Evolutionary conservation across 1,140 invertebrate genomes (phyloP), one percentile per base, ranked within the genome.

Genomic region (Pemphigus obesinymphae): DNA sequence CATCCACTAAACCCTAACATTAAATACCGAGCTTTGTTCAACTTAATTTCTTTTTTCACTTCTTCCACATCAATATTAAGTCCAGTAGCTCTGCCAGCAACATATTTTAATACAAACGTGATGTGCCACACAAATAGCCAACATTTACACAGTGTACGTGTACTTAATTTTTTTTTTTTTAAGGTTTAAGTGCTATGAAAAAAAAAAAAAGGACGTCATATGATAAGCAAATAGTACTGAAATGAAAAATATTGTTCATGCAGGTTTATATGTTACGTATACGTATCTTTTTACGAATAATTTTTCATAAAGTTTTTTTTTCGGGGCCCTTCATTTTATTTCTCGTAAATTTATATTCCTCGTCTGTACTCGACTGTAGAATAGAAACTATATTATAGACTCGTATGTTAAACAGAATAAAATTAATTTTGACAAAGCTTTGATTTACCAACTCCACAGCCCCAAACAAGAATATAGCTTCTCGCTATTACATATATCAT

Each of bases 21-120:
- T 78, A 58, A 78, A 78, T 58, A 78, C 50, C 50, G 15, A 58
- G 73, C 73, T 55, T 78, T 55, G 73, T 78, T 55, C 50, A 78
- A n/a, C 37, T 61, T 15, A 40, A 29, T 80, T 80, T 11, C 40
- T 80, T 80, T 76, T 80, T 80, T 80, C 53, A 63, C 37, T 80
- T 6, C 37, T 6, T 40, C 23, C 37, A 45, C 76, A 80, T 80
- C 76, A 80, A 80, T 80, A 80, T 61, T 61, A 80, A 61, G 76
- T 61, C 55, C 76, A 43, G 76, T 45, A 80, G 15, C 26, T 63
- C 15, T 80, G 37, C 76, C 5, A 31, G 37, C 55, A 80, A 80
- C 76, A 80, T 80, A 80, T 80, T 80, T 80, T 80, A 80, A 80
- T 80, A 80, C 76, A 55, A 11, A 80, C 76, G 76, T 80, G 76